Conservation (phyloP, 2,888 invertebrate species). For the Scaptomyza cyrtandrae region DNA sequence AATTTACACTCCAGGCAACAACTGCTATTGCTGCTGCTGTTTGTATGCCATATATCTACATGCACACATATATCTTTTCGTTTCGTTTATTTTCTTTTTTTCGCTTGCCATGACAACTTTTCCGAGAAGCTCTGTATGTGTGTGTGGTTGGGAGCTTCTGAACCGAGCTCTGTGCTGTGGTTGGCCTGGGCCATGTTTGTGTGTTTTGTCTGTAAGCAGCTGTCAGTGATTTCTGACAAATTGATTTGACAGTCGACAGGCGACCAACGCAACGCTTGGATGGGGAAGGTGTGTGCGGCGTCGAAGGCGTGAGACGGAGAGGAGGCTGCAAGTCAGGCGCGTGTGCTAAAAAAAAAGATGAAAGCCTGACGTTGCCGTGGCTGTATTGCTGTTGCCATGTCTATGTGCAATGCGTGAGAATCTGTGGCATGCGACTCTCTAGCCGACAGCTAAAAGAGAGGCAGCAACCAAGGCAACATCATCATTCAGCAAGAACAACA, state of each 20-base stretch:
- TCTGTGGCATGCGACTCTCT: constrained; percentile 38
- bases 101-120: constrained; percentile 70
- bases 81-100: constrained; percentile 6
- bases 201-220: constrained; percentile 80
- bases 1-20: constrained; percentile 77
- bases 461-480: constrained; percentile 22
- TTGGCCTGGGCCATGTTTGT: constrained; percentile 61
- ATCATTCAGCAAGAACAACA: constrained; percentile 19
- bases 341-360: constrained; percentile 72
- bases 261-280: constrained; percentile 55
- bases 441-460: constrained; percentile 33
- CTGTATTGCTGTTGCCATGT: constrained; percentile 49
- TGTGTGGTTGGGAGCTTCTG: constrained; percentile 18
- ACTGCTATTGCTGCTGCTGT: constrained; percentile 22
- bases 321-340: constrained; percentile 58
- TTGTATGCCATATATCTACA: constrained; percentile 3
- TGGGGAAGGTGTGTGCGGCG: neutral
- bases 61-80: neutral
- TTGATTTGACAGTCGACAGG: constrained; percentile 82
- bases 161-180: constrained; percentile 27
- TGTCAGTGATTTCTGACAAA: constrained; percentile 83
- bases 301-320: neutral
- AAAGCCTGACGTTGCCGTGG: constrained; percentile 53
- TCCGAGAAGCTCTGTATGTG: constrained; percentile 31
- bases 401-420: constrained; percentile 61